Base-by-base conservation (phyloP, 37 sponge, comb jelly and placozoan species). In the Ianthella basta region DNA sequence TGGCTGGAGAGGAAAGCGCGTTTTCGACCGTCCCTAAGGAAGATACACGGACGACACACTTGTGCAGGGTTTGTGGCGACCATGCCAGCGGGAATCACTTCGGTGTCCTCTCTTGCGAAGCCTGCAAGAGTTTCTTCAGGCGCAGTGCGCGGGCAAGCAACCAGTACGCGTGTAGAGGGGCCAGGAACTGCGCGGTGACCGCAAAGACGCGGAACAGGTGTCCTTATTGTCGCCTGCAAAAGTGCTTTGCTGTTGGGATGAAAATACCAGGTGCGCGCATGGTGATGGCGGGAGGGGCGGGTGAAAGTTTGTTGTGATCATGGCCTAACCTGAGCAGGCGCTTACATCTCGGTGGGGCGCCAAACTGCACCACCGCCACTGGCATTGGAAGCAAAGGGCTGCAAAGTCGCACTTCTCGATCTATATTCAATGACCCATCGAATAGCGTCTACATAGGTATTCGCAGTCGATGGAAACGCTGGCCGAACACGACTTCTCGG, bases 91-190 rank as follows among this genome's bases (percentile, higher is more conserved):
- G 98, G 15, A 95, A 93, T 66, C 98, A 97, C 78, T 97, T 95
- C 55, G 98, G 98, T 0, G 96, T 95, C 33, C 66, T 87, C 39
- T 91, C 87, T 60, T 97, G 98, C 74, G 98, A 97, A 72, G 98
- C 96, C 0, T 97, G 98, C 88, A 97, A 97, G 92, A 93, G 94
- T 59, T 97, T 97, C 96, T 97, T 97, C 69, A 86, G 96, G 21
- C 80, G 98, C 19, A 95, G 94, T 44, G 90, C 95, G n/a, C 91
- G 98, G 6, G 87, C 88, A 37, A 91, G 79, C 70, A 91, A 90
- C 23, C 88, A 86, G 56, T 97, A 95, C 61, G 85, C 92, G 15
- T 97, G 98, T 80, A 81, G 98, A 21, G 91, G 88, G 44, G 89
- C 64, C 57, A 70, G 96, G n/a, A 74, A 72, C 79, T 97, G 98